A percentile compares a stretch with the other conserved stretches of the same genome.
phyloP scores from a whole-genome alignment of 2,888 invertebrate species.

The Lydus trimaculatus region DNA sequence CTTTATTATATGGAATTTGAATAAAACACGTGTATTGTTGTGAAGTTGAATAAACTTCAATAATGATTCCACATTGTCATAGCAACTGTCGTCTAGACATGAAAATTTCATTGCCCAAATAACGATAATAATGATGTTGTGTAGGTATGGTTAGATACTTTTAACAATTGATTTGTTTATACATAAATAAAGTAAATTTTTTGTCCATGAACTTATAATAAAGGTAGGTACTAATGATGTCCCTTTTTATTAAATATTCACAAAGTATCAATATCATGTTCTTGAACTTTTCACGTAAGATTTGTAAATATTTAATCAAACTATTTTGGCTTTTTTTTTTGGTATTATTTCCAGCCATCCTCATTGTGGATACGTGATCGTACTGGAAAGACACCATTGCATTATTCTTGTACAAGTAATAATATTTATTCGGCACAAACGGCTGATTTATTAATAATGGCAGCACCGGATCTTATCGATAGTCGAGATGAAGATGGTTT shows the following conservation, averaged over 20 bases:
- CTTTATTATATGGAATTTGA: neutral
- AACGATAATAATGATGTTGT: neutral
- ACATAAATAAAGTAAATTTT: no score
- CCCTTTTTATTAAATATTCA: neutral
- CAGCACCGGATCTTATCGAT: conserved; percentile 85
- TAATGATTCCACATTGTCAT: conserved; percentile 52
- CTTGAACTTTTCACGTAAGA: neutral
- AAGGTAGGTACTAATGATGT: neutral
- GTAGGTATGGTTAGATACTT: no score
- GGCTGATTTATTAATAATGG: conserved; percentile 76
- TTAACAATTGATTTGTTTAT: no score
- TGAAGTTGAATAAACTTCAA: conserved; percentile 41
- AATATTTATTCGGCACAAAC: conserved; percentile 67
- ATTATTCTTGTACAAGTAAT: conserved; percentile 78
- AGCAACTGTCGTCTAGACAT: conserved; percentile 42
- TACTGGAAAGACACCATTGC: conserved; percentile 85
- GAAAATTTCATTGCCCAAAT: conserved; percentile 3
- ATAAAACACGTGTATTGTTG: neutral
- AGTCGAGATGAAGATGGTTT: conserved; percentile 92
- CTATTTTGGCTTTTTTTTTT: neutral
- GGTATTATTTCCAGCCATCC: conserved; percentile 61
- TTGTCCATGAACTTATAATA: neutral
- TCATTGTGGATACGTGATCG: conserved; percentile 78
- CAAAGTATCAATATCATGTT: neutral
- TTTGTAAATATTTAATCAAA: neutral